These are phyloP conservation scores for Torymus tubicola DNA, from an alignment of 2,888 invertebrate genomes.

Conservation along the genomic window DNA sequence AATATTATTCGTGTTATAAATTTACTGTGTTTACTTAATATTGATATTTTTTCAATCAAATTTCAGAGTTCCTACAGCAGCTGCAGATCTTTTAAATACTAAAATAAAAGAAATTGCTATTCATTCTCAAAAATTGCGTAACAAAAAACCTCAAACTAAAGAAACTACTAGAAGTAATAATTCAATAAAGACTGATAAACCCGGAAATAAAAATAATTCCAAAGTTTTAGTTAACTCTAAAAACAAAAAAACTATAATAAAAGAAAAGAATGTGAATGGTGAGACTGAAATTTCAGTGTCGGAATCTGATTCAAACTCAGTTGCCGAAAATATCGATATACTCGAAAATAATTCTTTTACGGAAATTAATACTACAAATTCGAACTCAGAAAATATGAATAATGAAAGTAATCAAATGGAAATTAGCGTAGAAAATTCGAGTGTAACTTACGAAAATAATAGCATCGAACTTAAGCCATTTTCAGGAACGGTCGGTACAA, in stretches of 20 bases:
- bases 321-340: not conserved
- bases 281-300: not conserved
- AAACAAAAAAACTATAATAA: not conserved
- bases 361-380: not conserved
- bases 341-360: not conserved
- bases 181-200: conserved; percentile 30
- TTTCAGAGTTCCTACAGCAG: conserved; percentile 71
- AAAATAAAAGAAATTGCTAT: conserved; percentile 71
- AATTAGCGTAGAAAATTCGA: not conserved
- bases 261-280: not conserved
- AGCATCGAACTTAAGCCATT: not conserved
- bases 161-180: conserved; percentile 31
- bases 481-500: not conserved
- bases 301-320: not conserved
- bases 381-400: conserved; percentile 12
- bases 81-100: conserved; percentile 69
- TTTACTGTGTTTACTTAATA: too few relatives aligned
- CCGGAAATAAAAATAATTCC: conserved; percentile 32
- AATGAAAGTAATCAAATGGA: not conserved
- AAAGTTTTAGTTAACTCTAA: conserved; percentile 35
- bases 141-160: conserved; percentile 57
- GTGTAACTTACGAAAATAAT: not conserved
- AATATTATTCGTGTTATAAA: too few relatives aligned
- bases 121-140: conserved; percentile 69
- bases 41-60: conserved; percentile 7